Base-by-base conservation (phyloP, 2,888 invertebrate genomes). In the Andrena dorsata region DNA sequence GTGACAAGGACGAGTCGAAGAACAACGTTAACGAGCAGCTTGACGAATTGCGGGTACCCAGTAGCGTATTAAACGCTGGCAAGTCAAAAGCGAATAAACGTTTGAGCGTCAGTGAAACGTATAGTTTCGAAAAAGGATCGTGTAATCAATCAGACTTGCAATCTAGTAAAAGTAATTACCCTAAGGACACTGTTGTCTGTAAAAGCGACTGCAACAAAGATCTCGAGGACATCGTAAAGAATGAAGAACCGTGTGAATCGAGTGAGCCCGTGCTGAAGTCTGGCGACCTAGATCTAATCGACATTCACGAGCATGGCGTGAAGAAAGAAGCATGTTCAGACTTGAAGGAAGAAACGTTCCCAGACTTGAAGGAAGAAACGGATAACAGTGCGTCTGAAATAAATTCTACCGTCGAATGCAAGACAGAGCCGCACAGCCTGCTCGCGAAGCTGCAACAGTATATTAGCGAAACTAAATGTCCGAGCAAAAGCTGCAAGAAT, bases 391-490 rank as follows among this genome's bases (percentile, higher is more conserved):
- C 4, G 3, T 41, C 13, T 41, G 41, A 16, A 41, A 41, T 41
- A 16, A 41, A 58, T 23, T 30, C 7, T 30, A 10, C 32, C 8
- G 23, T 2, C 28, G 2, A 47, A 16, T 6, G 2, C 6, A 41
- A 26, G 8, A 3, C 23, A 16, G n/a, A 53, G 13, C 30, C 20
- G 16, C 4, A 49, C 2, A 4, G 2, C 32, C 56, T n/a, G 2
- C 6, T 76, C 1, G 20, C 8, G 8, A 58, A 16, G 13, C 13
- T 86, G 51, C 8, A 1, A 20, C 13, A 58, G 41, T 75, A 77
- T 70, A 32, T 83, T 47, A 16, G 23, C 0, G 2, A 26, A 2
- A 75, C 71, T 64, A 28, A 47, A 35, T 0, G 0, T 53, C 2
- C 2, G n/a, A 70, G 1, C n/a, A 53, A 13, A 32, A 20, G 4